Evolutionary conservation across 2,113 vertebrate genomes (phyloP).

Genomic region (Daboia siamensis): DNA sequence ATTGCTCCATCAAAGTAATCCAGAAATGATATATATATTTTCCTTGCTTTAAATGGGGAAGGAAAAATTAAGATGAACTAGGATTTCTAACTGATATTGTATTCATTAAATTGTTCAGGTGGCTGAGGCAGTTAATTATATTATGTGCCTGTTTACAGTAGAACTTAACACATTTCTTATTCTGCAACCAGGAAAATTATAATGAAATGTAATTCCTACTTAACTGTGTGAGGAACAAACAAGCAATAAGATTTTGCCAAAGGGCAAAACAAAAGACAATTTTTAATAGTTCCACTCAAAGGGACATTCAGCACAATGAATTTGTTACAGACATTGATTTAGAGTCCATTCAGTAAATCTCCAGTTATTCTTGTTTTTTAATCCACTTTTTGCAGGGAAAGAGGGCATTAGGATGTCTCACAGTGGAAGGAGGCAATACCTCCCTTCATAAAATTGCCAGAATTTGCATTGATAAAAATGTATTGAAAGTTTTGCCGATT

Average conservation of each 20-base stretch:
- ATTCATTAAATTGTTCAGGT: background rate
- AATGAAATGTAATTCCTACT: conserved; percentile 19
- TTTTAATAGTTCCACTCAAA: conserved; percentile 22
- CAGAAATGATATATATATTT: background rate
- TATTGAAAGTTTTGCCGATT: conserved; percentile 10
- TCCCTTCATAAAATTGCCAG: background rate
- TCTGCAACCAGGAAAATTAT: background rate
- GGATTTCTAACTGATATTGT: background rate
- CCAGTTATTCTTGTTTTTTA: background rate
- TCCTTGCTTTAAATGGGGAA: background rate
- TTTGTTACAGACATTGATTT: background rate
- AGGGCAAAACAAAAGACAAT: conserved; percentile 22
- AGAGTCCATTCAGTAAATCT: background rate
- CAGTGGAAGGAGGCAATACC: background rate
- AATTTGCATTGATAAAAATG: background rate
- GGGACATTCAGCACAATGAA: background rate
- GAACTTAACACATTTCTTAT: background rate
- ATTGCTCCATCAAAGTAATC: background rate
- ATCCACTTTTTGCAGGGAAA: background rate
- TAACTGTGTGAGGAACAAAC: conserved; percentile 11
- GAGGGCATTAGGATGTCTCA: background rate
- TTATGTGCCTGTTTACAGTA: background rate
- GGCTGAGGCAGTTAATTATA: background rate
- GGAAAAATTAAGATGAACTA: background rate
- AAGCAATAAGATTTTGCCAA: conserved; percentile 17